Base-by-base conservation (phyloP, 2,113 vertebrate genomes). In the Phoxinus phoxinus region DNA sequence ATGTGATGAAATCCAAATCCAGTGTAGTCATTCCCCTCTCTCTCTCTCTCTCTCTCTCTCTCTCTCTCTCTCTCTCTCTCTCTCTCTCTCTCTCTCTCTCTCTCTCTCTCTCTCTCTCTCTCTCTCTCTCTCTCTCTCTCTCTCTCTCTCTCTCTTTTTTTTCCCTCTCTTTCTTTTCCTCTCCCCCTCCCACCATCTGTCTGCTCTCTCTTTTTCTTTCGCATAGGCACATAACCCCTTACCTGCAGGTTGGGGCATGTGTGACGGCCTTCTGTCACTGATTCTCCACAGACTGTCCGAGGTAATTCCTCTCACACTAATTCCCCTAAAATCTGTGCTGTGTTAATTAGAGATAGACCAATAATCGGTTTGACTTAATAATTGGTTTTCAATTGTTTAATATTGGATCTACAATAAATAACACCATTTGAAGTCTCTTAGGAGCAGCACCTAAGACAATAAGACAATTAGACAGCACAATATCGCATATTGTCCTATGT, bases 191-290 rank as follows among this genome's bases (percentile, higher is more conserved):
- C 27, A 23, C 51, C 63, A 12, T 44, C 71, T 44, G 15, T n/a
- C 88, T 17, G 69, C 83, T 53, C 71, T 27, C 41, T 83, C 72
- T 58, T 46, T 88, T 41, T 5, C 12, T 80, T 61, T 85, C 37
- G 53, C 71, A 93, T 91, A 89, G 91, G 25, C 19, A 13, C 79
- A 80, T 63, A 69, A 90, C 76, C 81, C 91, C 23, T 89, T 87
- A 6, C 93, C 92, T 1, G 23, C 88, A 2, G 91, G 91, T 71
- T 93, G 92, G 92, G 95, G 95, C 37, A 86, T 92, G 32, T 94
- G 88, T 61, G 95, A 96, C 21, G 94, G 94, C 65, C 76, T 94
- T 46, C 88, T 96, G 41, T 91, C 87, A 87, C 88, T 96, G 85
- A 87, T 95, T 19, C 89, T 91, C 2, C 86, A 93, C 87, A 77